Evolutionary conservation across 1,140 invertebrate genomes (phyloP).

Genomic region (Temnothorax curvispinosus): DNA sequence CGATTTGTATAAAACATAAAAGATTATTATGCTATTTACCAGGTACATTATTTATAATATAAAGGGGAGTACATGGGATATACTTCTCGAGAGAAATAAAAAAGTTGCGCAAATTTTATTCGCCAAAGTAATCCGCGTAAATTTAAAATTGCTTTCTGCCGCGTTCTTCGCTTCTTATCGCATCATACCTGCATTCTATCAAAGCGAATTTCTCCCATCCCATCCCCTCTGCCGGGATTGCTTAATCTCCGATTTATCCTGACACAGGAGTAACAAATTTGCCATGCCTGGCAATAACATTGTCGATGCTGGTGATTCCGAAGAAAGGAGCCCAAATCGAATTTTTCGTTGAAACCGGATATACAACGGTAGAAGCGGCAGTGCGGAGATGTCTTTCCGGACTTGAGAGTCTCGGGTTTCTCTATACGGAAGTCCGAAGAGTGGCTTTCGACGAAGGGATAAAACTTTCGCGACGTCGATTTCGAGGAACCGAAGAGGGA

Average conservation of each 20-base stretch:
- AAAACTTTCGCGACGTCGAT: constrained; percentile 69
- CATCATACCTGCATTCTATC: constrained; percentile 18
- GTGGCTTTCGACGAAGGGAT: constrained; percentile 61
- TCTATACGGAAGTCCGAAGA: constrained; percentile 38
- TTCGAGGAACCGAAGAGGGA: constrained; percentile 42
- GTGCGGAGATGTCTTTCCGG: constrained; percentile 23
- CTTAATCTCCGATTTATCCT: constrained; percentile 55
- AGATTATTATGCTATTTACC: background rate
- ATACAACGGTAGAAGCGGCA: constrained; percentile 2
- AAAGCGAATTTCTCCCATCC: background rate
- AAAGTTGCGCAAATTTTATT: constrained; percentile 1
- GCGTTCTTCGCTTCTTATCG: constrained; percentile 14
- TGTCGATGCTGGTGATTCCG: background rate
- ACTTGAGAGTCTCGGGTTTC: background rate
- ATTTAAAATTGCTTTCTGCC: constrained; percentile 36
- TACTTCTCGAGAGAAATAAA: background rate
- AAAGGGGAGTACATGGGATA: background rate
- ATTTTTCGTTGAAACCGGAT: constrained; percentile 49
- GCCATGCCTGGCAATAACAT: background rate
- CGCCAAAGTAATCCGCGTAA: constrained; percentile 1
- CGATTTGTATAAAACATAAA: background rate
- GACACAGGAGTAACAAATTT: constrained; percentile 41
- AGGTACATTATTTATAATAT: background rate
- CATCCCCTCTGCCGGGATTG: background rate
- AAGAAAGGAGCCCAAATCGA: constrained; percentile 44